These are phyloP conservation scores for Phymastichus coffea DNA, from an alignment of 1,140 invertebrate species.

Conservation along the genomic window DNA sequence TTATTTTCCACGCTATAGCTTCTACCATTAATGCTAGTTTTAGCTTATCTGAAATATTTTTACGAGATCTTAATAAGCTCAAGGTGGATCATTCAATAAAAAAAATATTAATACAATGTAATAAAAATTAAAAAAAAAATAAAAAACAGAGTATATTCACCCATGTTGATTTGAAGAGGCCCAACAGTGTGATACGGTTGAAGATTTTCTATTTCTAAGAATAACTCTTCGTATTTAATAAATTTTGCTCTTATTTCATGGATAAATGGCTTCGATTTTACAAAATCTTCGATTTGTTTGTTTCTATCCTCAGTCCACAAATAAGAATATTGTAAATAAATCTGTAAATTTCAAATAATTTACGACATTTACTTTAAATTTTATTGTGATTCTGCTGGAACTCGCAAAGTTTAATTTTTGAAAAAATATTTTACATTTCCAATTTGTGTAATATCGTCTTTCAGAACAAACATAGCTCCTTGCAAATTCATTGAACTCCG, in stretches of 20 bases:
- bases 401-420: not conserved
- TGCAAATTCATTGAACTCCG: conserved; percentile 71
- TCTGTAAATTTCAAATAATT: conserved; percentile 31
- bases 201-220: conserved; percentile 65
- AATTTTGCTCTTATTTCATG: conserved; percentile 76
- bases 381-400: not conserved
- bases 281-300: conserved; percentile 67
- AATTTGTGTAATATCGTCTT: conserved; percentile 59
- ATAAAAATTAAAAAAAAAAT: not conserved
- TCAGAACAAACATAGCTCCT: conserved; percentile 65
- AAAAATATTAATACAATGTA: conserved; percentile 1
- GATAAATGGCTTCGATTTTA: conserved; percentile 68
- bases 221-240: conserved; percentile 67
- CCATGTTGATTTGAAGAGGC: conserved; percentile 67
- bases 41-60: conserved; percentile 65
- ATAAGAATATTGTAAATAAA: conserved; percentile 62
- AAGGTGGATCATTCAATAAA: no score
- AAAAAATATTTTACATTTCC: conserved; percentile 36
- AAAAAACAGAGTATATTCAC: no score
- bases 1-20: conserved; percentile 70
- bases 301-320: conserved; percentile 73
- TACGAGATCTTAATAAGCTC: not conserved
- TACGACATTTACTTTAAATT: no score
- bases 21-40: conserved; percentile 70
- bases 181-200: conserved; percentile 65